phyloP scores from a whole-genome alignment of 2,888 invertebrate species.

The Lithophane leautieri region DNA sequence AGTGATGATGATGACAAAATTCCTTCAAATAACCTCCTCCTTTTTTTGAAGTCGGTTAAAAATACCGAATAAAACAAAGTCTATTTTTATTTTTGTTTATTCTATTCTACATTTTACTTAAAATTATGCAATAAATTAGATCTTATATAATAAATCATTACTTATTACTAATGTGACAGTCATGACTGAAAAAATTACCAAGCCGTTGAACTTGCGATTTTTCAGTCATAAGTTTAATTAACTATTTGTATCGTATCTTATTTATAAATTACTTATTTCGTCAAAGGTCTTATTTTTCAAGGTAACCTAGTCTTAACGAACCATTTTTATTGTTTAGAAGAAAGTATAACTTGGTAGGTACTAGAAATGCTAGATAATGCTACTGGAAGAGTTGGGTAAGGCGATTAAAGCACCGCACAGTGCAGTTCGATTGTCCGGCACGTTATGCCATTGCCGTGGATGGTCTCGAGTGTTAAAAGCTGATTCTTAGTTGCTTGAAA shows the following conservation, averaged over 20 bases:
- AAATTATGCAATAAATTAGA: conserved; percentile 58
- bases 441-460: background rate
- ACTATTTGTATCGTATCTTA: conserved; percentile 52
- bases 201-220: conserved; percentile 77
- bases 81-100: conserved; percentile 34
- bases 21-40: background rate
- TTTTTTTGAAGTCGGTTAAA: too few species aligned
- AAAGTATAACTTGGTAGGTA: background rate
- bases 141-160: conserved; percentile 55
- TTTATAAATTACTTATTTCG: conserved; percentile 29
- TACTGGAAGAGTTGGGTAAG: background rate
- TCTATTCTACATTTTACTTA: conserved; percentile 31
- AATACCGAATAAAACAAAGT: conserved; percentile 1
- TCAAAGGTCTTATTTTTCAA: conserved; percentile 28
- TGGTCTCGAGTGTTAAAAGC: background rate
- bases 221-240: conserved; percentile 87
- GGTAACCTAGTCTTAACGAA: conserved; percentile 42
- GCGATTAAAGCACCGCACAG: background rate
- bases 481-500: background rate
- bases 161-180: conserved; percentile 74
- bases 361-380: too few species aligned
- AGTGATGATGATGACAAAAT: background rate
- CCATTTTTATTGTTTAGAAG: conserved; percentile 3
- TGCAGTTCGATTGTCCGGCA: background rate
- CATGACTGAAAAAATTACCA: conserved; percentile 88